Evolutionary conservation across 2,888 invertebrate species (phyloP).

Genomic region (Rhabditoides inermis): DNA sequence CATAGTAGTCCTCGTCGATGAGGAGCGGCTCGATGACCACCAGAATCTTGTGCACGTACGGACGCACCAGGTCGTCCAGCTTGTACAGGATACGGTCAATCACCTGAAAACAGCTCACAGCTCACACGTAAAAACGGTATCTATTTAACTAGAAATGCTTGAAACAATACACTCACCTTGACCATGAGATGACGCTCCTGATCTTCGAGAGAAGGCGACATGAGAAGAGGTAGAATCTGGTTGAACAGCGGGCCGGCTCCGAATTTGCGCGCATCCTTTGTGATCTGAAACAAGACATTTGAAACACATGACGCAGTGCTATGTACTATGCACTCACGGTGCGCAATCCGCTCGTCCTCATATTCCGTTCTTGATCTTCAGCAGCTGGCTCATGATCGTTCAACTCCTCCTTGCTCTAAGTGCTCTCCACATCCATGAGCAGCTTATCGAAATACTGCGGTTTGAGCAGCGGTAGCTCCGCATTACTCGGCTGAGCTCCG

Average conservation of each 20-base stretch:
- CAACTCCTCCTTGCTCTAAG: slow-evolving; percentile 73
- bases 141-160: too few species aligned
- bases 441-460: slow-evolving; percentile 99
- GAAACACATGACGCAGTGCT: too few species aligned
- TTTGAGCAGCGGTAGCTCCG: slow-evolving; percentile 94
- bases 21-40: slow-evolving; percentile 96
- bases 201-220: slow-evolving; percentile 98
- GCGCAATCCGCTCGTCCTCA: slow-evolving; percentile 71
- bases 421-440: slow-evolving; percentile 86
- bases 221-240: slow-evolving; percentile 94
- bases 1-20: slow-evolving; percentile 99
- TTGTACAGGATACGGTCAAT: slow-evolving; percentile 97
- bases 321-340: too few species aligned
- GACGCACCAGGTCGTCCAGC: slow-evolving; percentile 91
- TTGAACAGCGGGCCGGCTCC: slow-evolving; percentile 97
- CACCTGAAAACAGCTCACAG: slow-evolving; percentile 28
- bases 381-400: slow-evolving; percentile 96
- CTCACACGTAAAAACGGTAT: too few species aligned
- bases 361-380: slow-evolving; percentile 99
- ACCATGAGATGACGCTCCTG: slow-evolving; percentile 96
- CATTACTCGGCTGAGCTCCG: slow-evolving; percentile 90
- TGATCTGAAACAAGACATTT: too few species aligned
- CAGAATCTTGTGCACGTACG: slow-evolving; percentile 97
- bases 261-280: slow-evolving; percentile 94
- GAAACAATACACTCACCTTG: slow-evolving; percentile 63